Base-by-base conservation (phyloP, 2,797 vertebrate species). In the Anableps anableps region DNA sequence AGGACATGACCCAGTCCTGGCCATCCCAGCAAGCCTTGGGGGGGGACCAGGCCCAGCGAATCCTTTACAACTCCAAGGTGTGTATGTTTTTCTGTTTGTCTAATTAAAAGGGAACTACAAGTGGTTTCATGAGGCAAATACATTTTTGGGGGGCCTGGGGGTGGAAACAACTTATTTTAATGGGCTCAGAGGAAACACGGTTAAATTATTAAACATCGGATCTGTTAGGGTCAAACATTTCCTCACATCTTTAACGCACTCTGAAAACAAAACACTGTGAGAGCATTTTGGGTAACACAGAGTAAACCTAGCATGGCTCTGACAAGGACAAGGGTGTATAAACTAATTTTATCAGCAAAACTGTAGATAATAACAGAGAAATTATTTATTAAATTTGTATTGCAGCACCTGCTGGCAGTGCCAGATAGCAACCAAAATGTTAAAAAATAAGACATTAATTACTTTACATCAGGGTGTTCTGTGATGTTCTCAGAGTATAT, bases 1-100 rank as follows among this genome's bases (percentile, higher is more conserved):
- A 99, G 98, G 97, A 98, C 94, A 99, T 98, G 97, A 99, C 97
- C 93, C 97, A 97, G 94, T 97, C 96, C 83, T 98, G 97, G 97
- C 96, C 96, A 83, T 96, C 96, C 86, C 95, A 97, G 93, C 96
- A 96, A 83, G 95, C 96, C 83, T 96, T 97, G 85, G 95, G 95
- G 86, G 97, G 97, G 90, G 96, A 96, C 86, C 96, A 97, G 90
- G 91, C 94, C 73, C 96, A 94, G 85, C 96, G 94, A 83, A 97
- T 97, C 93, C 93, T 96, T 81, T 97, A 97, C 93, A 96, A 94
- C 91, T 95, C 96, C 64, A 97, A 97, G 97, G 97, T 98, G 92
- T 93, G 82, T 68, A 26, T 74, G 78, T 78, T 75, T 85, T 10
- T 80, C 16, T 74, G 45, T 78, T 74, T 75, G 41, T 60, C 29